Conservation (phyloP, 2,113 vertebrate genomes). For the Ahaetulla prasina region DNA sequence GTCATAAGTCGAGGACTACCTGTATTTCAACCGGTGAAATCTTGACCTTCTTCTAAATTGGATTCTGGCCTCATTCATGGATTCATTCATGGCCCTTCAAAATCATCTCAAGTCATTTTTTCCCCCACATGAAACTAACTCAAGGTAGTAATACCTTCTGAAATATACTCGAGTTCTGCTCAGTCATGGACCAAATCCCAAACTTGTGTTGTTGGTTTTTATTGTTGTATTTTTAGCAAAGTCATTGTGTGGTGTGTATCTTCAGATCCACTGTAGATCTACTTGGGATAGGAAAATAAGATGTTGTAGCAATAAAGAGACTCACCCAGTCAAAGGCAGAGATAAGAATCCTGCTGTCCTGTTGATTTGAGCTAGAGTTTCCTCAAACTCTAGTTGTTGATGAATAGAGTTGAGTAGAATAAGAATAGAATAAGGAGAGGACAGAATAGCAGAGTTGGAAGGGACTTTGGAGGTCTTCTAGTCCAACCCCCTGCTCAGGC, state of each 20-base stretch:
- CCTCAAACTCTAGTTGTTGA: neutral
- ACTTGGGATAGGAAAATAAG: neutral
- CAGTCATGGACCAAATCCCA: neutral
- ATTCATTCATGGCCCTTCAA: neutral
- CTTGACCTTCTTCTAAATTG: neutral
- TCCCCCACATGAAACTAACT: neutral
- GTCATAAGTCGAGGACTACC: neutral
- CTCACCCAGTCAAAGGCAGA: neutral
- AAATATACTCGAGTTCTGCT: neutral
- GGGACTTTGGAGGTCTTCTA: too few species aligned
- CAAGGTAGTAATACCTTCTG: neutral
- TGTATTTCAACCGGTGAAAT: neutral
- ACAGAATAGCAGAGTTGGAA: too few species aligned
- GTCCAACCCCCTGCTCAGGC: too few species aligned
- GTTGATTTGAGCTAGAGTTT: neutral
- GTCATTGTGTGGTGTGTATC: neutral
- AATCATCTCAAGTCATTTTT: neutral
- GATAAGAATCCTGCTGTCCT: neutral
- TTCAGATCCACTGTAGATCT: neutral
- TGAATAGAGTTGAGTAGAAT: too few species aligned
- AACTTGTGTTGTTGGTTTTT: neutral
- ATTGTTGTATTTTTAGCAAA: too few species aligned
- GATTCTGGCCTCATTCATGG: neutral
- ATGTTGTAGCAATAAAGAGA: neutral
- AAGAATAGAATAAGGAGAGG: too few species aligned